Evolutionary conservation across 2,797 vertebrate species (phyloP), one percentile per base, ranked within the genome.

Genomic region (Mallotus villosus): DNA sequence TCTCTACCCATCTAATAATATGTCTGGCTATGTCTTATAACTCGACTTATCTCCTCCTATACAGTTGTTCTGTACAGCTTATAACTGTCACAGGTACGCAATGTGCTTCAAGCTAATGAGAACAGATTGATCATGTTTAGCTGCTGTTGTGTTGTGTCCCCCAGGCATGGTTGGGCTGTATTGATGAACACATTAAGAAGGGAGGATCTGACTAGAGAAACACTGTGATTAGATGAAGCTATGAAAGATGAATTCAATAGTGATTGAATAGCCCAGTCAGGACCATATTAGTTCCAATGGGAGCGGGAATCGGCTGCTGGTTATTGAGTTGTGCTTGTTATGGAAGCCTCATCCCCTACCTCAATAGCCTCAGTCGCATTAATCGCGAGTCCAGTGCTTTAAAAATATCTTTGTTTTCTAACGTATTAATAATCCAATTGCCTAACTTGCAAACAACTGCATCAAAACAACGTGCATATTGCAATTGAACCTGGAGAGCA

Each of bases 211-310:
- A 93, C 90, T 84, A 80, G 80, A 89, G 89, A 89, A 86, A 87
- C 81, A 12, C 69, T 85, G 82, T 46, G 85, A 87, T 91, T 92
- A 90, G 89, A 90, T 90, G 86, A 90, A 85, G 82, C 82, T 29
- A 73, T 92, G 90, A 93, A 90, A 83, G 87, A 92, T 91, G 87
- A 91, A 92, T 92, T 91, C 84, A 90, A 89, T 88, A 90, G 89
- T 78, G 88, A 92, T 91, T 90, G 84, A 92, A 90, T 84, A 88
- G 88, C 82, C 68, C 70, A 78, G 71, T 82, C 79, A 75, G 81
- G 77, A 61, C 74, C 75, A 71, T 78, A 87, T 79, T 83, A 86
- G 84, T 86, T 85, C 82, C 75, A 82, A 82, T 70, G 74, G 78
- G 85, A 86, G 83, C 68, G 77, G 81, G 85, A 88, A 90, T 86